Evolutionary conservation across 2,113 vertebrate species (phyloP).

Genomic region (Aplodontia rufa): DNA sequence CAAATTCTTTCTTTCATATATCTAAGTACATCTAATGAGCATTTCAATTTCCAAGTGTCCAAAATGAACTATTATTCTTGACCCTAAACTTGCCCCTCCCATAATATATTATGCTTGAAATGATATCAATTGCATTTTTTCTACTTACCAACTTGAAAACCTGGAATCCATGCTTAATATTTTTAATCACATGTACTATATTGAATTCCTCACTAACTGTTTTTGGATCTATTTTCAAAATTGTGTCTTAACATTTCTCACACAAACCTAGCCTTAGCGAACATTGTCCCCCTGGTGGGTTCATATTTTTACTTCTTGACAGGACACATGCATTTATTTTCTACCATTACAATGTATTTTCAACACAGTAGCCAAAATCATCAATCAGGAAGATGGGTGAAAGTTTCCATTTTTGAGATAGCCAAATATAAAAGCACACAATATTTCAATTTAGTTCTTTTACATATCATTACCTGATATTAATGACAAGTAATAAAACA

Average conservation of each 20-base stretch:
- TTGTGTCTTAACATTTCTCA: not conserved
- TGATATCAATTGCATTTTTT: not conserved
- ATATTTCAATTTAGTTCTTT: not conserved
- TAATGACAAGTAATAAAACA: not conserved
- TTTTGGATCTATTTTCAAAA: slow-evolving; percentile 2
- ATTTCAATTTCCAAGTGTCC: not conserved
- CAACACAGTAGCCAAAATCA: not conserved
- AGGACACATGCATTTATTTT: not conserved
- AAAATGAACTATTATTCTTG: not conserved
- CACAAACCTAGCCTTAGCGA: not conserved
- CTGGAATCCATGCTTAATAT: not conserved
- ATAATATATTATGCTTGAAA: not conserved
- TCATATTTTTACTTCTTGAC: not conserved
- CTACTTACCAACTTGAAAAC: not conserved
- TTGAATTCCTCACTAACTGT: not conserved
- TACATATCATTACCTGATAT: not conserved
- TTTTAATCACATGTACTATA: not conserved
- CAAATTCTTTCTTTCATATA: not conserved
- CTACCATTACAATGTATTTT: not conserved
- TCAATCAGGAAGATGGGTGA: not conserved
- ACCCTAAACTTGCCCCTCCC: not conserved
- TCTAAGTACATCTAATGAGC: not conserved
- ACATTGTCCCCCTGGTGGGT: not conserved
- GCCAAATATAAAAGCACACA: not conserved
- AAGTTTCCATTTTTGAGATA: not conserved